phyloP scores from a whole-genome alignment of 1,140 invertebrate species.

The Drosophila erecta region DNA sequence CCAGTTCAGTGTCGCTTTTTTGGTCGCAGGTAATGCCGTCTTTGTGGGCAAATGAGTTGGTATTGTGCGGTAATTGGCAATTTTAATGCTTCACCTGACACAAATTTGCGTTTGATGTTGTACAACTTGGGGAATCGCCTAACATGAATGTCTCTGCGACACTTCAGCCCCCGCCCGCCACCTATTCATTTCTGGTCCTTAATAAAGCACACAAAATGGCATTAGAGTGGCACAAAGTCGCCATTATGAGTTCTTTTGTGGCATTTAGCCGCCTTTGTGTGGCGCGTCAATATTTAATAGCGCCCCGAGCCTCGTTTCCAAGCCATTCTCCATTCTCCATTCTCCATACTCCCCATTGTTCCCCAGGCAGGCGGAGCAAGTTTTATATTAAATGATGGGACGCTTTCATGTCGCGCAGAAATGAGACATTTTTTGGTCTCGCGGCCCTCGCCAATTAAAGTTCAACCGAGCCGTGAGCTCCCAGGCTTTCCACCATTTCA shows the following conservation, averaged over 20 bases:
- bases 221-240: slow-evolving; percentile 77
- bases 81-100: slow-evolving; percentile 79
- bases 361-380: slow-evolving; percentile 34
- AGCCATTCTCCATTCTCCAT: slow-evolving; percentile 4
- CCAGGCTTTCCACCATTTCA: slow-evolving; percentile 18
- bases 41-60: slow-evolving; percentile 44
- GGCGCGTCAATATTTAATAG: slow-evolving; percentile 78
- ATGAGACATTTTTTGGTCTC: slow-evolving; percentile 31
- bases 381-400: slow-evolving; percentile 62
- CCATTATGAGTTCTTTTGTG: slow-evolving; percentile 82
- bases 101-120: slow-evolving; percentile 66
- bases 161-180: background rate
- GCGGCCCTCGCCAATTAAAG: slow-evolving; percentile 38
- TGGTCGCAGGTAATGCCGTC: slow-evolving; percentile 19
- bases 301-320: slow-evolving; percentile 38
- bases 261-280: slow-evolving; percentile 75
- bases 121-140: slow-evolving; percentile 36
- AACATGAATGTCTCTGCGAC: slow-evolving; percentile 25
- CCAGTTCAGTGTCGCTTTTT: background rate
- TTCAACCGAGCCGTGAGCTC: slow-evolving; percentile 28
- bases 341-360: slow-evolving; percentile 32
- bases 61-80: slow-evolving; percentile 65
- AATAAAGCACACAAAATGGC: slow-evolving; percentile 78
- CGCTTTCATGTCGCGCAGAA: slow-evolving; percentile 47
- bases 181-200: slow-evolving; percentile 28